Evolutionary conservation across 1,140 invertebrate species (phyloP), one percentile per base, ranked within the genome.

Genomic region (Papilio helenus): DNA sequence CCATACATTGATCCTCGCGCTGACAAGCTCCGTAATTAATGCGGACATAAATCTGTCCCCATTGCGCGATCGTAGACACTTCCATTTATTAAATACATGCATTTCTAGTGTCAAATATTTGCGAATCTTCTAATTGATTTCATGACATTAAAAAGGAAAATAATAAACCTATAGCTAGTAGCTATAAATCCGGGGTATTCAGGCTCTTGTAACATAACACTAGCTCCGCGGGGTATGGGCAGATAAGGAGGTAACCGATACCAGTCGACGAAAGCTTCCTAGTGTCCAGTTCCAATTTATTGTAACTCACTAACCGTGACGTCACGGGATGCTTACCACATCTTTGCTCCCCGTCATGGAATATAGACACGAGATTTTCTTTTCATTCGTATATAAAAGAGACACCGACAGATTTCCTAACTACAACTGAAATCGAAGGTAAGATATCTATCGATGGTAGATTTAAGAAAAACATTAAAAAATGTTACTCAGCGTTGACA

Each of bases 201-300:
- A 55, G n/a, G 8, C n/a, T 55, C 51, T n/a, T 61, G 58, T 26
- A 23, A 23, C 10, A 2, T 7, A 26, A 61, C 16, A 61, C 58
- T 61, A 61, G 20, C 58, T 3, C 58, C 18, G n/a, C 51, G 18
- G 12, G 23, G 3, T 26, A 14, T 14, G 10, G 3, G 58, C 20
- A 9, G 55, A n/a, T 7, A 9, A 23, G 16, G 55, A 20, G 20
- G 58, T 61, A 92, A 91, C 61, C 39, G 44, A 92, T 81, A 92
- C 88, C 81, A n/a, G 55, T 23, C 82, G 72, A 79, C 18, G 84
- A 79, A 82, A 68, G 82, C 80, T 71, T 61, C 42, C 42, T 79
- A n/a, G n/a, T 46, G 58, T 26, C 39, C 29, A 71, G 34, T 61
- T 71, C 23, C 3, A 65, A 58, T 76, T 65, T 79, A 61, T 68